phyloP scores from a whole-genome alignment of 2,797 vertebrate species.

The Denticeps clupeoides region DNA sequence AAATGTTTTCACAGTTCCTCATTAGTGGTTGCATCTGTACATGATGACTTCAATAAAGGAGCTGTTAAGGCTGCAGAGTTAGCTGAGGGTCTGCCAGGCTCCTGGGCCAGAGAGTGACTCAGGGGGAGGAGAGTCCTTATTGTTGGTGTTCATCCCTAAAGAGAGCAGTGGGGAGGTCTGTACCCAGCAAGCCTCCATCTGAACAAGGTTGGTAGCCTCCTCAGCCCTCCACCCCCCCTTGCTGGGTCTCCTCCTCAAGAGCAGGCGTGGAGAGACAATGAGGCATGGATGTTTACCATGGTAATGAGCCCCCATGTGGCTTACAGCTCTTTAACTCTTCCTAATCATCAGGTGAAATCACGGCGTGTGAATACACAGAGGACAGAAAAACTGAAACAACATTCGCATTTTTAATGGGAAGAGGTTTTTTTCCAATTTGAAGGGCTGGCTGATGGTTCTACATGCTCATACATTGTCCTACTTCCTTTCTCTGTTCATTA shows the following conservation, averaged over 20 bases:
- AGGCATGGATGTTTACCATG: conserved; percentile 47
- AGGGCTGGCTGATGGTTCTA: neutral
- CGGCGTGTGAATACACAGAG: conserved; percentile 44
- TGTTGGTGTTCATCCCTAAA: conserved; percentile 31
- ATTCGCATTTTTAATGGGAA: conserved; percentile 29
- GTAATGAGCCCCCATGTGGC: conserved; percentile 58
- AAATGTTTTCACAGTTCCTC: conserved; percentile 56
- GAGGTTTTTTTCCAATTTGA: conserved; percentile 5
- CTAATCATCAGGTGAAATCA: conserved; percentile 53
- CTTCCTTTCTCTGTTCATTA: neutral
- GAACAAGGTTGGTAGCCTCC: conserved; percentile 32
- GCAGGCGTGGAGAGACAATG: conserved; percentile 34
- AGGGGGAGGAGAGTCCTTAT: conserved; percentile 33
- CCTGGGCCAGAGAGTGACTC: conserved; percentile 36
- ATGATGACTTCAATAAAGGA: conserved; percentile 67
- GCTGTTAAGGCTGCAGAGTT: conserved; percentile 63
- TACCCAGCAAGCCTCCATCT: conserved; percentile 27
- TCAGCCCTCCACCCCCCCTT: conserved; percentile 15
- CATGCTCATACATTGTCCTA: conserved; percentile 2
- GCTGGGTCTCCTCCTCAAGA: conserved; percentile 17
- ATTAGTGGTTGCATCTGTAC: conserved; percentile 72
- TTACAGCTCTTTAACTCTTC: conserved; percentile 45
- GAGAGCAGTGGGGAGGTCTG: conserved; percentile 28
- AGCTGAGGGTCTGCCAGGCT: conserved; percentile 47
- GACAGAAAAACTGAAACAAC: conserved; percentile 23